phyloP scores from a whole-genome alignment of 1,140 invertebrate species.

The Harlomillsia oculata region DNA sequence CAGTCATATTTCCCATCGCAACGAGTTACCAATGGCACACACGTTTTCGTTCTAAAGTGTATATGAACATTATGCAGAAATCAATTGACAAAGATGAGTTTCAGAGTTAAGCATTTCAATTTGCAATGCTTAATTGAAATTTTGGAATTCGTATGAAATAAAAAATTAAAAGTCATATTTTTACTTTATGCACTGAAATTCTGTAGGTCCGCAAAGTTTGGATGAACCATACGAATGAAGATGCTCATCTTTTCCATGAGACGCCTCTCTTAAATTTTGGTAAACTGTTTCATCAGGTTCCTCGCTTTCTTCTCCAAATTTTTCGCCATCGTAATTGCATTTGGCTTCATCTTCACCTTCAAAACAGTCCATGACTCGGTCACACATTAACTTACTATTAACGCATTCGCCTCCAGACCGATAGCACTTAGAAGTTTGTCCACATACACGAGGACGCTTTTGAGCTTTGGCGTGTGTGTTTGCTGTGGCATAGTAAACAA shows the following conservation, averaged over 20 bases:
- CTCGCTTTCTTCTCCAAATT: not conserved
- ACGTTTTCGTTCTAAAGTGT: slow-evolving; percentile 19
- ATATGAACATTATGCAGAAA: not conserved
- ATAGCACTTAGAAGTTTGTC: slow-evolving; percentile 50
- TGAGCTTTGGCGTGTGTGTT: not conserved
- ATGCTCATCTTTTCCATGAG: slow-evolving; percentile 1
- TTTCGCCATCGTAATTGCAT: slow-evolving; percentile 40
- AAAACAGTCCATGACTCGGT: slow-evolving; percentile 61
- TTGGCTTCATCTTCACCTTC: slow-evolving; percentile 63
- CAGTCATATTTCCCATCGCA: slow-evolving; percentile 50
- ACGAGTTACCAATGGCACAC: slow-evolving; percentile 46
- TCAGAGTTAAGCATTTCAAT: too few species aligned
- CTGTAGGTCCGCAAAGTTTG: not conserved
- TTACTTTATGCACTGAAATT: slow-evolving; percentile 22
- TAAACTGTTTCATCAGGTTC: not conserved
- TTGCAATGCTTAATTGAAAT: too few species aligned
- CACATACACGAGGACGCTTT: slow-evolving; percentile 33
- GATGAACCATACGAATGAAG: not conserved
- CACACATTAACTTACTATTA: slow-evolving; percentile 53
- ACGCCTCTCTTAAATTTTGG: not conserved
- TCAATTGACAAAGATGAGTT: too few species aligned
- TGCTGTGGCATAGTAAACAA: not conserved
- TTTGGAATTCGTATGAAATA: too few species aligned
- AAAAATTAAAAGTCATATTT: too few species aligned
- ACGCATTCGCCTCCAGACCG: slow-evolving; percentile 52